Evolutionary conservation across 2,797 vertebrate species (phyloP).

Genomic region (Sylvia borin): DNA sequence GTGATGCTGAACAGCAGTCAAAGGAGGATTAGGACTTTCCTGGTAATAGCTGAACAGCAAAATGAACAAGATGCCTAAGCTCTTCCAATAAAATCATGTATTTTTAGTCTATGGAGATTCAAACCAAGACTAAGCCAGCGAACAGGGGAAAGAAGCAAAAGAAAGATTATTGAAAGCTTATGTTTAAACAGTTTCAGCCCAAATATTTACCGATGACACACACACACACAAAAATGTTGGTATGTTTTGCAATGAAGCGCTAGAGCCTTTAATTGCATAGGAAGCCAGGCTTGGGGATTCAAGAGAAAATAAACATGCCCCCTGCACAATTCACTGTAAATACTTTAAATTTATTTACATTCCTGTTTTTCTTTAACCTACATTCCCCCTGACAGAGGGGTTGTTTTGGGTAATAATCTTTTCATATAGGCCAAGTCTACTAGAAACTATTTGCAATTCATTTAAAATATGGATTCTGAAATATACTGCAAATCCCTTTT

Average conservation of each 20-base stretch:
- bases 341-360: slow-evolving; percentile 45
- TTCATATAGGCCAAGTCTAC: slow-evolving; percentile 49
- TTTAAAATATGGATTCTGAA: slow-evolving; percentile 70
- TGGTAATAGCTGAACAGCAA: slow-evolving; percentile 12
- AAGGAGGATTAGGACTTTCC: neutral
- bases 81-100: neutral
- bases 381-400: slow-evolving; percentile 40
- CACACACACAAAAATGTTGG: neutral
- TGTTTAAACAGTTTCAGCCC: slow-evolving; percentile 50
- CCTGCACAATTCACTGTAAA: slow-evolving; percentile 36
- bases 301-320: slow-evolving; percentile 29
- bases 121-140: neutral
- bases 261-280: slow-evolving; percentile 17
- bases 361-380: slow-evolving; percentile 58
- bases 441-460: slow-evolving; percentile 63
- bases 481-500: slow-evolving; percentile 58
- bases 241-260: slow-evolving; percentile 12
- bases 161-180: slow-evolving; percentile 50
- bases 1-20: neutral
- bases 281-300: slow-evolving; percentile 1
- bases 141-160: neutral
- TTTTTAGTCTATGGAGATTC: slow-evolving; percentile 3
- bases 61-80: slow-evolving; percentile 3
- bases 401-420: slow-evolving; percentile 61
- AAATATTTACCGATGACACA: slow-evolving; percentile 58